Base-by-base conservation (phyloP, 2,888 invertebrate species). In the Noctua fimbriata region DNA sequence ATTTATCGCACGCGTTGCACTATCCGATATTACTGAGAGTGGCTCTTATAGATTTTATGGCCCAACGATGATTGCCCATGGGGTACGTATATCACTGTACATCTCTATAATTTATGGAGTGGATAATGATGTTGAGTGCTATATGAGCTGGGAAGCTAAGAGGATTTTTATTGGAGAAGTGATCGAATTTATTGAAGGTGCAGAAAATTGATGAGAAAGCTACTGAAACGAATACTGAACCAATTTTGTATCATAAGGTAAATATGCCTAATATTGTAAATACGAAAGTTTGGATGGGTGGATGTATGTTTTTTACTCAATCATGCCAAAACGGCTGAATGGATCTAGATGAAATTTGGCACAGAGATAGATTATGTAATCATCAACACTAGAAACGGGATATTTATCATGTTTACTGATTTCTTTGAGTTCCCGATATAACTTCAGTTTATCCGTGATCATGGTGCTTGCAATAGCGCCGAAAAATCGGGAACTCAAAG, bases 21-120 rank as follows among this genome's bases (percentile, higher is more conserved):
- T 91, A 89, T 89, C 88, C 87, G 79, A 89, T 91, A 90, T 89
- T 89, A 89, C 87, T 78, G 73, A 79, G 85, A 84, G 86, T 84
- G 79, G 83, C 82, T 85, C 81, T 85, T 86, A 87, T 87, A 88
- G 84, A 89, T 84, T 89, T 89, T 89, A 89, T 89, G 79, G 81
- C 84, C 73, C 74, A 79, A 89, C 90, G 89, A 92, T 94, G 95
- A 96, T 95, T 95, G 93, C 95, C 95, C 95, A 88, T 81, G 95
- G 95, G 95, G 92, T 91, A 91, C 92, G 95, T 96, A 93, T 92
- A 95, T 95, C 95, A 95, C 89, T 90, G 91, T 88, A 91, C 92
- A 93, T 93, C 93, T 94, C 94, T 87, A 77, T 85, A 85, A 95
- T 95, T 95, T 95, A 95, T 94, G 92, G 90, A 83, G 80, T 82